Evolutionary conservation across 2,888 invertebrate genomes (phyloP), one percentile per base, ranked within the genome.

Genomic region (Trypoxylon attenuatum): DNA sequence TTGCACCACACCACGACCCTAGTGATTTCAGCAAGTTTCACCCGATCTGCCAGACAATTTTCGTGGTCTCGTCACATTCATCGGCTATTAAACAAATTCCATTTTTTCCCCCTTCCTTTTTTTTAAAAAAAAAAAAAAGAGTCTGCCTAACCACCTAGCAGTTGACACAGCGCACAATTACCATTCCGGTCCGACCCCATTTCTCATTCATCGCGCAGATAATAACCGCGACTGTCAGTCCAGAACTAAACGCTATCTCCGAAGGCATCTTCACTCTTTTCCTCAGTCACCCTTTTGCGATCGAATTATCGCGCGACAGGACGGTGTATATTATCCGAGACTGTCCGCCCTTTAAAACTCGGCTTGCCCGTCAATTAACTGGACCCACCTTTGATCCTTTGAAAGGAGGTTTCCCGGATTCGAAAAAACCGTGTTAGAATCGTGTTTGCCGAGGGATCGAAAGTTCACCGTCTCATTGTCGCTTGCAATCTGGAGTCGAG

Each of bases 401-500:
- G 41, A 43, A 39, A 49, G 16, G 43, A 25, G 50, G 58, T 45
- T 63, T 52, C 29, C 33, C 43, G 25, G 54, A 51, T 50, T 25
- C 33, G 46, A 70, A 60, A 64, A 50, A 54, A 41, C 46, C 67
- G 62, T 68, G 57, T 61, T 62, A 50, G 60, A 65, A 67, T 81
- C 76, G 70, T 80, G 76, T 83, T 82, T 77, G 78, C 61, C 74
- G 72, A 47, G 33, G 57, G 80, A 82, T 81, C 81, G 82, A 84
- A 84, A 82, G 82, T 82, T 84, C 80, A 82, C 75, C 82, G 78
- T 73, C 69, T 76, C 76, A 83, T 84, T 84, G 83, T 83, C 76
- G 76, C 69, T 72, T 73, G 71, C 81, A 82, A 84, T 82, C 82
- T 78, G 82, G 84, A 82, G 80, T 84, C 84, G 82, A 80, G 77